phyloP scores from a whole-genome alignment of 2,888 invertebrate genomes.

The Archaeoteleia sp. region DNA sequence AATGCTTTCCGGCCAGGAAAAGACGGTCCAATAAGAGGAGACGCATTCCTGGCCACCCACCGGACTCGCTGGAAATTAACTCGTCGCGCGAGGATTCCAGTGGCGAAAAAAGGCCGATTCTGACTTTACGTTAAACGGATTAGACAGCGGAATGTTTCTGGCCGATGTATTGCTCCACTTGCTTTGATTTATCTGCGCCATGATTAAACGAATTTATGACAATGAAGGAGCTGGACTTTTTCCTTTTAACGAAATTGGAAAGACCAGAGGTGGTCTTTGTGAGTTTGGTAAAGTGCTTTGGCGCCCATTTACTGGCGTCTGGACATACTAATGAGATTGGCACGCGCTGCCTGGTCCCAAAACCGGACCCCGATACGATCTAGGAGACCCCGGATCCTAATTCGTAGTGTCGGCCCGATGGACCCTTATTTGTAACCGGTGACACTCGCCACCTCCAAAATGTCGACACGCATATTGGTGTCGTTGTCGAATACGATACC shows the following conservation, averaged over 20 bases:
- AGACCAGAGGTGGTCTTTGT: slow-evolving; percentile 50
- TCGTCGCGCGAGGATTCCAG: slow-evolving; percentile 66
- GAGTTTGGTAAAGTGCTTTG: slow-evolving; percentile 45
- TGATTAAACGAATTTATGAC: slow-evolving; percentile 49
- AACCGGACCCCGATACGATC: slow-evolving; percentile 62
- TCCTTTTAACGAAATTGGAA: too few species aligned
- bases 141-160: slow-evolving; percentile 72
- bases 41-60: slow-evolving; percentile 60
- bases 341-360: slow-evolving; percentile 56
- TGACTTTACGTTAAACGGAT: slow-evolving; percentile 72
- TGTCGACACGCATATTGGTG: slow-evolving; percentile 53
- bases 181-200: slow-evolving; percentile 38
- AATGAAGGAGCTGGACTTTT: slow-evolving; percentile 35
- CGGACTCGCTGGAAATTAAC: slow-evolving; percentile 69
- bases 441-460: slow-evolving; percentile 63
- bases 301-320: slow-evolving; percentile 55
- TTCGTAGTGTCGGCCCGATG: slow-evolving; percentile 63
- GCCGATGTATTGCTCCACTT: slow-evolving; percentile 68
- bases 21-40: slow-evolving; percentile 22
- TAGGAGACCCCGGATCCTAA: slow-evolving; percentile 66
- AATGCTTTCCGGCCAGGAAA: slow-evolving; percentile 38
- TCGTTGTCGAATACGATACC: slow-evolving; percentile 32
- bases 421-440: slow-evolving; percentile 68
- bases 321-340: slow-evolving; percentile 56
- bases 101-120: slow-evolving; percentile 55